These are phyloP conservation scores for Drosophila bocqueti DNA, from an alignment of 1,140 invertebrate genomes.

Conservation along the genomic window DNA sequence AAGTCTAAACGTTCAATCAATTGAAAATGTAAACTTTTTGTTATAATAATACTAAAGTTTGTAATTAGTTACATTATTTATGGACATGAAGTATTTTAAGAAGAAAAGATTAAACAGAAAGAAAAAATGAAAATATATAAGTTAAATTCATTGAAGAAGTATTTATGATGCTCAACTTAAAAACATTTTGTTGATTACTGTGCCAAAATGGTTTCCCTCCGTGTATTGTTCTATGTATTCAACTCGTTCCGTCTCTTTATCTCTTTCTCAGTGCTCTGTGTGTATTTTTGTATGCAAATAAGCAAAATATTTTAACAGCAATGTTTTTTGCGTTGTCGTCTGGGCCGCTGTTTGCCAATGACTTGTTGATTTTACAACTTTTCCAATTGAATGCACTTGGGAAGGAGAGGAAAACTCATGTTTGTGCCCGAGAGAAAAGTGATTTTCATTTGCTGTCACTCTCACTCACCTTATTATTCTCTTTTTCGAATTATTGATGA, in stretches of 20 bases:
- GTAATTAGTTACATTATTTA: too few species aligned
- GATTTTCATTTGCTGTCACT: constrained; percentile 43
- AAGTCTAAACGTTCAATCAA: too few species aligned
- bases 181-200: background rate
- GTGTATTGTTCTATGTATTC: constrained; percentile 2
- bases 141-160: background rate
- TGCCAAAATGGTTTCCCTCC: background rate
- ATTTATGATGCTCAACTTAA: background rate
- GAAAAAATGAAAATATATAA: background rate
- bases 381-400: constrained; percentile 68
- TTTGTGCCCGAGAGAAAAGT: constrained; percentile 36
- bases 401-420: constrained; percentile 28
- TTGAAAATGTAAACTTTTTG: background rate
- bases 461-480: background rate
- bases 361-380: constrained; percentile 83
- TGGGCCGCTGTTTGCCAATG: constrained; percentile 70
- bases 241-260: constrained; percentile 1
- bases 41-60: background rate
- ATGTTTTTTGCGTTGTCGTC: constrained; percentile 59
- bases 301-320: constrained; percentile 66
- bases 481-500: constrained; percentile 62
- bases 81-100: too few species aligned
- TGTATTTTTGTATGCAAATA: constrained; percentile 76
- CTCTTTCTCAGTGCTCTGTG: constrained; percentile 15
- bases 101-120: background rate